Conservation (phyloP, 2,888 invertebrate species). For the Marronus borbonicus region DNA sequence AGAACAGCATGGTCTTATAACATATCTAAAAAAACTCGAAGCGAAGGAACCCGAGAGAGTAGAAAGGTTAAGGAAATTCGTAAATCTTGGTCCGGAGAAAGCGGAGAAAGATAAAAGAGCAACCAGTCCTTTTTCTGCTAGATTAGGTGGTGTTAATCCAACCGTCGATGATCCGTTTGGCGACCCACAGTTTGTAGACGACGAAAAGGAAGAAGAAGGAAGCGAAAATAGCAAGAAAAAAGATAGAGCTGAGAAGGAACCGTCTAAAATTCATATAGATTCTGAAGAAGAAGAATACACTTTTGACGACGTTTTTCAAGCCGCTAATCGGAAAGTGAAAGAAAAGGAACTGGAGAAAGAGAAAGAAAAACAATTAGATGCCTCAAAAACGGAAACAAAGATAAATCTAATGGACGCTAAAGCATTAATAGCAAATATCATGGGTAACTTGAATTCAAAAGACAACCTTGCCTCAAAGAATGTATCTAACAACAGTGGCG, state of each 20-base stretch:
- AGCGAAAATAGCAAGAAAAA: conserved; percentile 38
- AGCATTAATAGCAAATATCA: conserved; percentile 76
- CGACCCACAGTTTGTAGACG: conserved; percentile 62
- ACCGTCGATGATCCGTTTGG: conserved; percentile 59
- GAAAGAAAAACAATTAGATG: conserved; percentile 62
- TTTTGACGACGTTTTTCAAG: conserved; percentile 87
- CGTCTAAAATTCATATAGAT: conserved; percentile 69
- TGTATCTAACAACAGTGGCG: not conserved
- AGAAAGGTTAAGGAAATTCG: conserved; percentile 83
- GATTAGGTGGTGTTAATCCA: conserved; percentile 70
- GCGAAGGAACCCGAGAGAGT: conserved; percentile 84
- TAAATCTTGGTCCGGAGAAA: conserved; percentile 73
- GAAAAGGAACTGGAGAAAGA: conserved; percentile 75
- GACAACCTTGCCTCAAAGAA: not conserved
- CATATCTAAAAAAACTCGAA: conserved; percentile 86
- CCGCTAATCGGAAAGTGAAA: conserved; percentile 82
- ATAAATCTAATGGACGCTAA: conserved; percentile 74
- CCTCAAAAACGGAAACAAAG: conserved; percentile 63
- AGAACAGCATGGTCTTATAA: conserved; percentile 87
- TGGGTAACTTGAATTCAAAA: conserved; percentile 67
- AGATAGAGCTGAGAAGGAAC: conserved; percentile 44
- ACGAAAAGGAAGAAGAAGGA: conserved; percentile 52
- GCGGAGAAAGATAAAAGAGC: conserved; percentile 51
- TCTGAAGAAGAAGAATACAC: conserved; percentile 87
- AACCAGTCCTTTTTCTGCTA: conserved; percentile 72